phyloP scores from a whole-genome alignment of 1,140 invertebrate genomes.

The Hyles vespertilio region DNA sequence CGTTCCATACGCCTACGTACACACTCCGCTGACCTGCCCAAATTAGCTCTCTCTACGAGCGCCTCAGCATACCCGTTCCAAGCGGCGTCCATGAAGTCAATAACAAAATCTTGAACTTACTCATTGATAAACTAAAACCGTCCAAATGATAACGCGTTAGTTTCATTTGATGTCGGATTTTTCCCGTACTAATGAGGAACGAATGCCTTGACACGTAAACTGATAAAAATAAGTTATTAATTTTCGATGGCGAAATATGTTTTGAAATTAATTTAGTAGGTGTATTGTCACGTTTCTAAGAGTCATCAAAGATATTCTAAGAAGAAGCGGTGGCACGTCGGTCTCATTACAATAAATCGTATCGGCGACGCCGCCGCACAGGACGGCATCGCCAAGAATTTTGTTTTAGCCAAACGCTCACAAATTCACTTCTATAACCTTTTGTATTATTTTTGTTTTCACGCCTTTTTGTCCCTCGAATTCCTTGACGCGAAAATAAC shows the following conservation, averaged over 20 bases:
- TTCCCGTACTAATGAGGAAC: too few relatives aligned
- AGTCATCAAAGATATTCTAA: conserved; percentile 60
- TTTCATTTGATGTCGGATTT: too few relatives aligned
- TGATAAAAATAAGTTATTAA: too few relatives aligned
- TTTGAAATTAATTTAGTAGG: too few relatives aligned
- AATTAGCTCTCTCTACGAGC: conserved; percentile 42
- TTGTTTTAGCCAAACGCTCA: conserved; percentile 72
- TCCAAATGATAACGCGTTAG: too few relatives aligned
- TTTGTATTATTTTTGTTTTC: conserved; percentile 74
- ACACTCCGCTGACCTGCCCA: conserved; percentile 46
- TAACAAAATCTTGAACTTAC: too few relatives aligned
- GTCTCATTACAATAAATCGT: conserved; percentile 71
- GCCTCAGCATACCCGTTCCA: too few relatives aligned
- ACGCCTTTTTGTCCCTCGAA: conserved; percentile 71
- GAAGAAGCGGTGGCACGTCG: conserved; percentile 51
- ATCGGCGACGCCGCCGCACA: conserved; percentile 56
- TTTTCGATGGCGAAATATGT: too few relatives aligned
- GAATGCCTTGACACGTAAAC: too few relatives aligned
- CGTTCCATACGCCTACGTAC: conserved; percentile 47
- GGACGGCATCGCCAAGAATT: conserved; percentile 66
- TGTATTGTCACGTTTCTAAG: conserved; percentile 50
- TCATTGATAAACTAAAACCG: too few relatives aligned
- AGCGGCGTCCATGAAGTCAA: too few relatives aligned
- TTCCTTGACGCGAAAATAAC: conserved; percentile 73
- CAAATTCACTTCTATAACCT: conserved; percentile 72